Evolutionary conservation across 2,797 vertebrate species (phyloP).

Genomic region (Phyllotis vaccarum): DNA sequence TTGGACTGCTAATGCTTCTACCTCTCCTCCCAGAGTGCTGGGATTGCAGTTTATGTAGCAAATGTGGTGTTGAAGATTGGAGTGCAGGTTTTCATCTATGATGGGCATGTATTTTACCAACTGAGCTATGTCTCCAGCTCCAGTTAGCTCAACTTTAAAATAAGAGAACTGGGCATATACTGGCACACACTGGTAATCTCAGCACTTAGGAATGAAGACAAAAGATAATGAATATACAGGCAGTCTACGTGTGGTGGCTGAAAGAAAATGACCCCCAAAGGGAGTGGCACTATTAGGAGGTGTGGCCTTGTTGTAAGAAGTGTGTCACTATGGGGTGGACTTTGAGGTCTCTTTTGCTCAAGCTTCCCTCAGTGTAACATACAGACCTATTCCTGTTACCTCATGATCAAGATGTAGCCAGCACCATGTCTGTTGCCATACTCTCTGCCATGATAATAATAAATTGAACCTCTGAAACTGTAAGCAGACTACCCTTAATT

Average conservation of each 20-base stretch:
- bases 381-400: neutral
- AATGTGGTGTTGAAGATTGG: neutral
- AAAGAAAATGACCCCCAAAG: neutral
- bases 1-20: neutral
- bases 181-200: no score
- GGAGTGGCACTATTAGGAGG: neutral
- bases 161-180: neutral
- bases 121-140: neutral
- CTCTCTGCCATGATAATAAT: neutral
- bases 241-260: neutral
- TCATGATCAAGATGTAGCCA: neutral
- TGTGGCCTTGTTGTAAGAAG: neutral
- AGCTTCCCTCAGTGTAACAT: neutral
- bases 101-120: neutral
- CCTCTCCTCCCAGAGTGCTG: neutral
- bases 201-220: neutral
- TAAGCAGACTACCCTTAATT: neutral
- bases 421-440: neutral
- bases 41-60: neutral
- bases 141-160: conserved; percentile 43
- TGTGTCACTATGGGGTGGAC: neutral
- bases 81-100: neutral
- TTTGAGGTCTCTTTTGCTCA: neutral
- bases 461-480: neutral
- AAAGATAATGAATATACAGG: neutral